These are phyloP conservation scores for Anniella stebbinsi DNA, from an alignment of 2,797 vertebrate species.

Conservation along the genomic window DNA sequence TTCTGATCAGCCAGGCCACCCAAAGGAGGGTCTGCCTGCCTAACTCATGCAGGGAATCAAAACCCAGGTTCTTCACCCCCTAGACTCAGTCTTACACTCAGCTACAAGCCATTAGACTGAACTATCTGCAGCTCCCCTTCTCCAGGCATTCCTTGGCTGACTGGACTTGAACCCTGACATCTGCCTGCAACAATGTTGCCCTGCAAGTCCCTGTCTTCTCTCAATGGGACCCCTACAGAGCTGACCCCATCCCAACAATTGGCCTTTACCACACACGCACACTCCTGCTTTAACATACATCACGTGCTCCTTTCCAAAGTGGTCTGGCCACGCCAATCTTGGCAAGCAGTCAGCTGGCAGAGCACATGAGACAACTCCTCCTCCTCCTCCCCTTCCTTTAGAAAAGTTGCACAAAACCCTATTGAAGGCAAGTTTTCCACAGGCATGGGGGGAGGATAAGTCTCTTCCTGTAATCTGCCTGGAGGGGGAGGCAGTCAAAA, in stretches of 20 bases:
- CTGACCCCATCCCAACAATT: background rate
- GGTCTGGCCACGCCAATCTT: background rate
- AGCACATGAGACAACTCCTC: too few relatives aligned
- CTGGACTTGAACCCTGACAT: too few relatives aligned
- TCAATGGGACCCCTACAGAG: background rate
- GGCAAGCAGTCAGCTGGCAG: background rate
- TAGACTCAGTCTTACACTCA: too few relatives aligned
- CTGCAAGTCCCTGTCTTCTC: background rate
- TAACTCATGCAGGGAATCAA: too few relatives aligned
- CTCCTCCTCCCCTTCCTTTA: background rate
- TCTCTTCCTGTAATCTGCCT: background rate
- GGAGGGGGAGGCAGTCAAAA: too few relatives aligned
- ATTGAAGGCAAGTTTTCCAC: background rate
- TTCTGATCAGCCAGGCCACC: too few relatives aligned
- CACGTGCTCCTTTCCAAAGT: background rate
- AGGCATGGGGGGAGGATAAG: background rate
- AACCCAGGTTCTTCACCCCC: too few relatives aligned
- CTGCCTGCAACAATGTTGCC: background rate
- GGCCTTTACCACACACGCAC: background rate
- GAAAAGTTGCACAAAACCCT: background rate
- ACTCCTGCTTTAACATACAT: too few relatives aligned
- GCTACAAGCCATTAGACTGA: too few relatives aligned
- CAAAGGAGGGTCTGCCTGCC: too few relatives aligned
- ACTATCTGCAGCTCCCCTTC: too few relatives aligned
- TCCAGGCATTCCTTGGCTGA: background rate